Evolutionary conservation across 2,797 vertebrate genomes (phyloP), one percentile per base, ranked within the genome.

Genomic region (Fratercula arctica): DNA sequence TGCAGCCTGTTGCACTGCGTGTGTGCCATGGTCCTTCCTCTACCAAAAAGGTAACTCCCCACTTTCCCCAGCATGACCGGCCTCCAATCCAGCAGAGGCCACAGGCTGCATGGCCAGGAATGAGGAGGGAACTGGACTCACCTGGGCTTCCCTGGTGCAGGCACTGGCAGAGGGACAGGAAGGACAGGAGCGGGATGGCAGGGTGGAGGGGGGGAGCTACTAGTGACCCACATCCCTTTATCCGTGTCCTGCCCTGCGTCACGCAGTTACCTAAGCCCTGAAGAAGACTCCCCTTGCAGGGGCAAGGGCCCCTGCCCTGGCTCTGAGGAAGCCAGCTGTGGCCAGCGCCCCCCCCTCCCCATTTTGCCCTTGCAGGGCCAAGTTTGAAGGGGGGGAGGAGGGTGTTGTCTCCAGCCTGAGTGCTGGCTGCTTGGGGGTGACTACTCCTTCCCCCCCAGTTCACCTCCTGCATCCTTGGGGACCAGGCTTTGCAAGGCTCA

Each of bases 151-250:
- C 39, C 46, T 25, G n/a, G 6, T 13, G 31, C 48, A 45, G 37
- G 20, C 24, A 15, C 57, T 51, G 83, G 28, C 35, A 63, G 51
- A 88, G 33, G 48, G 45, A 68, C 20, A 51, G 24, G 23, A 72
- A 16, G 77, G n/a, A 20, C 18, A 57, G 17, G 48, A 77, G 54
- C 3, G 1, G 48, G n/a, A 56, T 56, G 37, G 21, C 0, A 35
- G 35, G 2, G 28, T 13, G 39, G 39, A 5, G 41, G 21, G 35
- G 41, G 56, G 33, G n/a, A 78, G 59, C 48, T 74, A 10, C 60
- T 20, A 80, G 77, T 89, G 86, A 97, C 93, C 80, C 90, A 95
- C 78, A 94, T 96, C 77, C 81, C 64, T 90, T 97, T 95, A 97
- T 96, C 92, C 4, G 0, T 19, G 43, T 51, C 37, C 67, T 89